These are phyloP conservation scores for Pithys albifrons DNA, from an alignment of 2,113 vertebrate genomes.

Conservation along the genomic window DNA sequence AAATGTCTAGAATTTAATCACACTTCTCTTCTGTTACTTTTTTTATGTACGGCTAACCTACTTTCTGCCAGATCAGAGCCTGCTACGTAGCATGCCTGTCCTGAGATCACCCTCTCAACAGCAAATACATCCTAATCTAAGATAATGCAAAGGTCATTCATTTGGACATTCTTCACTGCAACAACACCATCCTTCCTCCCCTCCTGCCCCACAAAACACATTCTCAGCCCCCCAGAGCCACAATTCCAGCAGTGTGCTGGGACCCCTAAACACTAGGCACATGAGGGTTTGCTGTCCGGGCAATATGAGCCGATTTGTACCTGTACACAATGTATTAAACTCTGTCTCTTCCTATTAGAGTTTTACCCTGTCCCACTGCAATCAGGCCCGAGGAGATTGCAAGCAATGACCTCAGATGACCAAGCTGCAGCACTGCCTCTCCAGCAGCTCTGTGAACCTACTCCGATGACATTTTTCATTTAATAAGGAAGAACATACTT, in stretches of 20 bases:
- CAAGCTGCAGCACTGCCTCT: neutral
- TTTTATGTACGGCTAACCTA: neutral
- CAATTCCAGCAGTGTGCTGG: neutral
- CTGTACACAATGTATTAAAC: neutral
- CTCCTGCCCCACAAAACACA: neutral
- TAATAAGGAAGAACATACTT: neutral
- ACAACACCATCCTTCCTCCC: neutral
- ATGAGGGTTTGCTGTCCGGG: rapidly evolving
- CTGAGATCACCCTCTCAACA: neutral
- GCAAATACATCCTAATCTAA: neutral
- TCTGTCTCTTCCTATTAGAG: neutral
- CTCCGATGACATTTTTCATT: neutral
- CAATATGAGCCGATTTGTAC: neutral
- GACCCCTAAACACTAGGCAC: neutral
- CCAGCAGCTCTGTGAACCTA: neutral
- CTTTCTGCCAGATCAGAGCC: constrained; percentile 13
- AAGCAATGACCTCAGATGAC: neutral
- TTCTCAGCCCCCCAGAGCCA: neutral
- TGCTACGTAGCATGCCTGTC: neutral
- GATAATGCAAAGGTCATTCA: neutral
- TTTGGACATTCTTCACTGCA: neutral
- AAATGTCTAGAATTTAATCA: neutral
- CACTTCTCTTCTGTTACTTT: neutral
- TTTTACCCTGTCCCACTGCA: neutral
- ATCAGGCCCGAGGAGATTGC: neutral